Conservation (phyloP, 2,888 invertebrate species). For the Terebella lapidaria region DNA sequence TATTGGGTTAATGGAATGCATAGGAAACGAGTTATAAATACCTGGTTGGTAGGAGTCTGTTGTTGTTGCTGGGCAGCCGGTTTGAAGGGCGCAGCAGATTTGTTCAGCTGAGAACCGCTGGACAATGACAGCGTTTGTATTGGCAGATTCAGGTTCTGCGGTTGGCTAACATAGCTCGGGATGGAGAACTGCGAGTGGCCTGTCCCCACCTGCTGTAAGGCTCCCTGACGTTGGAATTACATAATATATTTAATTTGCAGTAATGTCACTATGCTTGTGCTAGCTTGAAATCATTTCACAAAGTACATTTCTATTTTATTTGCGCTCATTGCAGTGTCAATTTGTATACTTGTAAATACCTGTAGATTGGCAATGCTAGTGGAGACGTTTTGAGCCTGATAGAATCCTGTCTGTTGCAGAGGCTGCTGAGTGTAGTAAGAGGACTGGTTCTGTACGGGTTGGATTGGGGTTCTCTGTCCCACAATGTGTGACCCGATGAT, state of each 20-base stretch:
- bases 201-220: constrained; percentile 43
- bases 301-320: too few species aligned
- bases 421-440: constrained; percentile 44
- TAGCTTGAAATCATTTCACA: too few species aligned
- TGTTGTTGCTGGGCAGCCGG: constrained; percentile 21
- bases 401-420: constrained; percentile 48
- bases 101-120: constrained; percentile 25
- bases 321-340: too few species aligned
- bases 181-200: constrained; percentile 55
- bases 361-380: neutral
- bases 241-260: too few species aligned
- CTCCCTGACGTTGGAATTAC: constrained; percentile 27
- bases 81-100: constrained; percentile 27
- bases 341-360: too few species aligned
- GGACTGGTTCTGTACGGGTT: constrained; percentile 55
- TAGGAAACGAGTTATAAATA: too few species aligned
- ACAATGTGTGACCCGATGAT: constrained; percentile 64
- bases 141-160: constrained; percentile 6
- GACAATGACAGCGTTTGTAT: constrained; percentile 12
- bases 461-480: constrained; percentile 52
- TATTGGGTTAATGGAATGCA: neutral
- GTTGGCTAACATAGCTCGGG: constrained; percentile 36
- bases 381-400: constrained; percentile 36
- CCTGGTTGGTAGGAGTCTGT: neutral
- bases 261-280: too few species aligned